These are phyloP conservation scores for Carabus problematicus DNA, from an alignment of 2,888 invertebrate genomes.

Conservation along the genomic window DNA sequence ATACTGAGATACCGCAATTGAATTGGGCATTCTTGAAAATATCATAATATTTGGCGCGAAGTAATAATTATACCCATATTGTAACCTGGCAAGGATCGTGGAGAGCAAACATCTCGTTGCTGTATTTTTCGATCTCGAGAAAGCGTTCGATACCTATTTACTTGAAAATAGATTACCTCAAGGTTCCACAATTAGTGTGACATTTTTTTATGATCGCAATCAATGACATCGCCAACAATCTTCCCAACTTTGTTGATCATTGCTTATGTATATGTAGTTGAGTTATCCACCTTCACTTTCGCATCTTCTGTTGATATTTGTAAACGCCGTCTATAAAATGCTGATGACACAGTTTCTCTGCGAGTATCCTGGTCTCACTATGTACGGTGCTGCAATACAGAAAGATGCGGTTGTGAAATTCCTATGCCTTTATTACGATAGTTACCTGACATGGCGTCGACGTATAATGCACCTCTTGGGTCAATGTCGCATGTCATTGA, in stretches of 20 bases:
- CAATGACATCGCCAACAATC: not conserved
- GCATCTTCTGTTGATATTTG: conserved; percentile 21
- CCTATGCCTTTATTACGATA: conserved; percentile 25
- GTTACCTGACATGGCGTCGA: conserved; percentile 27
- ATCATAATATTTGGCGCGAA: too few relatives aligned
- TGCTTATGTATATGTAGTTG: conserved; percentile 42
- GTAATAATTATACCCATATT: too few relatives aligned
- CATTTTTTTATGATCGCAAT: conserved; percentile 40
- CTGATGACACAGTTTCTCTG: conserved; percentile 23
- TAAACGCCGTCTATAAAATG: conserved; percentile 24
- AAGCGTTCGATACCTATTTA: too few relatives aligned
- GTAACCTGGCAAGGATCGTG: too few relatives aligned
- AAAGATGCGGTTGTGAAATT: conserved; percentile 39
- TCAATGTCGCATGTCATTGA: conserved; percentile 35
- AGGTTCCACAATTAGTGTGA: conserved; percentile 39
- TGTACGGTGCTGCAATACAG: conserved; percentile 13
- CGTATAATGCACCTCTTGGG: conserved; percentile 28
- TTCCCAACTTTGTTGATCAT: conserved; percentile 13
- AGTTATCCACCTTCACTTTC: conserved; percentile 28
- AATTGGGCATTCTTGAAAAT: too few relatives aligned
- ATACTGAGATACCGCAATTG: too few relatives aligned
- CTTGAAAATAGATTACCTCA: too few relatives aligned
- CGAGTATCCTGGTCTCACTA: not conserved
- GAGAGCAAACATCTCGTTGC: too few relatives aligned
- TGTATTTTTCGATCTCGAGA: conserved; percentile 13